These are phyloP conservation scores for Bos indicus DNA, from an alignment of 2,113 vertebrate genomes.

Conservation along the genomic window DNA sequence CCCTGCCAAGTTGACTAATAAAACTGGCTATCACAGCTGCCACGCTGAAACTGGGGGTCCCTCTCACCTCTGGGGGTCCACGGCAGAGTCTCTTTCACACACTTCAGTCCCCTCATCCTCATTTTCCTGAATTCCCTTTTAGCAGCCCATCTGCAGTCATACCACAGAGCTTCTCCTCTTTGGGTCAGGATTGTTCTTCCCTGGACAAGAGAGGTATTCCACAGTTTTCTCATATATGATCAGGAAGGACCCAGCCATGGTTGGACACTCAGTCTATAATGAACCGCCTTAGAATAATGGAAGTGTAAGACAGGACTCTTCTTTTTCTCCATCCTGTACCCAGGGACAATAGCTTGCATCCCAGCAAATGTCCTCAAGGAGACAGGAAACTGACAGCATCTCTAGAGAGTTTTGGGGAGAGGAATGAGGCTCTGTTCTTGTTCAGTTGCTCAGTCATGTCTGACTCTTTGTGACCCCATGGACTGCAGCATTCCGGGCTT, in stretches of 20 bases:
- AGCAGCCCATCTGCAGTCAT: neutral
- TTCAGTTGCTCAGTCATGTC: rapidly evolving
- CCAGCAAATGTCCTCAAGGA: neutral
- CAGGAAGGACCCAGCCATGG: neutral
- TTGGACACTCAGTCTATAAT: neutral
- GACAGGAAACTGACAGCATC: neutral
- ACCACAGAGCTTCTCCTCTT: no score
- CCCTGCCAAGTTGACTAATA: no score
- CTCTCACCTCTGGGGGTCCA: rapidly evolving
- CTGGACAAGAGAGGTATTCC: neutral
- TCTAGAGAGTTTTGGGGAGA: neutral
- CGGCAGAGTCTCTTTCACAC: neutral
- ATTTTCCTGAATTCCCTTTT: neutral
- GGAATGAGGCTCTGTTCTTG: neutral
- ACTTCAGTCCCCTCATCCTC: rapidly evolving
- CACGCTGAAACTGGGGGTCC: neutral
- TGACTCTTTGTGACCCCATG: neutral
- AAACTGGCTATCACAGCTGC: no score
- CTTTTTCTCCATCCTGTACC: neutral
- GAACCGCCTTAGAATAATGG: neutral
- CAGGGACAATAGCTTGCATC: rapidly evolving
- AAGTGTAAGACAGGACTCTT: neutral
- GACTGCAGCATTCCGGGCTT: neutral
- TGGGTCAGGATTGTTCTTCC: neutral
- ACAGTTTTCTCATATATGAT: neutral